Evolutionary conservation across 2,888 invertebrate species (phyloP).

Genomic region (Troides helena): DNA sequence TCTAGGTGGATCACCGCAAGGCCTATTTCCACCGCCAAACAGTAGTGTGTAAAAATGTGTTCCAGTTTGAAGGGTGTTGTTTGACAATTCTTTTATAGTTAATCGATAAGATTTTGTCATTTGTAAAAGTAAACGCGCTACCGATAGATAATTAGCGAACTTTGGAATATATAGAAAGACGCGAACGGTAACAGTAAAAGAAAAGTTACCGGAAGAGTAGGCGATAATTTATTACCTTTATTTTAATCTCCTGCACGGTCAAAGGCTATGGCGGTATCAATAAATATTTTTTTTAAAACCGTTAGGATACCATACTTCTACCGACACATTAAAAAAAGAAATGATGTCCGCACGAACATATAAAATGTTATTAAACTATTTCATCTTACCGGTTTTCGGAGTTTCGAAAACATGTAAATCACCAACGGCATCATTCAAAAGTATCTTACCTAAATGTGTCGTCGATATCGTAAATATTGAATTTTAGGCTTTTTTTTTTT

Average conservation of each 20-base stretch:
- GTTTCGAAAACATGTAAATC: constrained; percentile 30
- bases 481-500: constrained; percentile 5
- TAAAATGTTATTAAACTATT: constrained; percentile 21
- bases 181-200: not conserved
- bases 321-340: constrained; percentile 21
- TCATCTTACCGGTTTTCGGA: constrained; percentile 25
- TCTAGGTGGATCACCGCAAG: too few species aligned
- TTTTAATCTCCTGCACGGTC: constrained; percentile 15
- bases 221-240: constrained; percentile 1
- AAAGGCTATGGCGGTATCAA: constrained; percentile 22
- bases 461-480: constrained; percentile 19
- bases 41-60: too few species aligned
- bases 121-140: constrained; percentile 8
- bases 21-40: too few species aligned
- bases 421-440: constrained; percentile 10
- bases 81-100: not conserved
- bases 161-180: constrained; percentile 1
- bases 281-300: constrained; percentile 21
- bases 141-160: constrained; percentile 2
- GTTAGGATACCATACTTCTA: constrained; percentile 19
- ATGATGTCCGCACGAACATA: constrained; percentile 12
- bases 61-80: too few species aligned
- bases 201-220: constrained; percentile 10
- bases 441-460: constrained; percentile 12
- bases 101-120: not conserved